Conservation (phyloP, 2,113 vertebrate genomes). For the Notechis scutatus region DNA sequence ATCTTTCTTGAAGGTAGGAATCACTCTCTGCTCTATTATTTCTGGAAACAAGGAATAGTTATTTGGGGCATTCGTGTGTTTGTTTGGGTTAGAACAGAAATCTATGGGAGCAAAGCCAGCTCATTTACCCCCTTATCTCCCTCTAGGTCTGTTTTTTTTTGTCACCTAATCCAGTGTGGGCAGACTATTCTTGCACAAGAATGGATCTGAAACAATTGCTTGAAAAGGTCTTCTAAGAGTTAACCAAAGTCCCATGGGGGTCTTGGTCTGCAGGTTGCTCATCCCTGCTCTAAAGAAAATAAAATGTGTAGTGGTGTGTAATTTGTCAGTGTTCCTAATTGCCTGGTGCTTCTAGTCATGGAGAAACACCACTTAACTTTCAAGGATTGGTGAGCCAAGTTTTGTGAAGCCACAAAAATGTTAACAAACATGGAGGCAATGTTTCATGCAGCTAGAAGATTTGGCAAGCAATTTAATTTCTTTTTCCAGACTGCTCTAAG, state of each 20-base stretch:
- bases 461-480: not conserved
- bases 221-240: not conserved
- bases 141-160: not conserved
- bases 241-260: not conserved
- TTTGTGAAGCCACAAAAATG: not conserved
- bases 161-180: not conserved
- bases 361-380: not conserved
- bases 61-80: not conserved
- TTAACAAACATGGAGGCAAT: not conserved
- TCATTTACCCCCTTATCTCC: not conserved
- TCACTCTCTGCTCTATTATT: not conserved
- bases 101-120: not conserved
- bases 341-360: not conserved
- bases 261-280: not conserved
- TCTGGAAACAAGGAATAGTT: not conserved
- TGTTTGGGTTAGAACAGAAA: not conserved
- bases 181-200: not conserved
- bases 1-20: not conserved
- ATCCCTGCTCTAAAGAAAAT: not conserved
- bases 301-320: not conserved
- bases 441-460: not conserved
- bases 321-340: not conserved
- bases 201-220: not conserved
- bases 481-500: conserved; percentile 29
- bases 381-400: conserved; percentile 8